Evolutionary conservation across 2,888 invertebrate species (phyloP).

Genomic region (Lagria hirta): DNA sequence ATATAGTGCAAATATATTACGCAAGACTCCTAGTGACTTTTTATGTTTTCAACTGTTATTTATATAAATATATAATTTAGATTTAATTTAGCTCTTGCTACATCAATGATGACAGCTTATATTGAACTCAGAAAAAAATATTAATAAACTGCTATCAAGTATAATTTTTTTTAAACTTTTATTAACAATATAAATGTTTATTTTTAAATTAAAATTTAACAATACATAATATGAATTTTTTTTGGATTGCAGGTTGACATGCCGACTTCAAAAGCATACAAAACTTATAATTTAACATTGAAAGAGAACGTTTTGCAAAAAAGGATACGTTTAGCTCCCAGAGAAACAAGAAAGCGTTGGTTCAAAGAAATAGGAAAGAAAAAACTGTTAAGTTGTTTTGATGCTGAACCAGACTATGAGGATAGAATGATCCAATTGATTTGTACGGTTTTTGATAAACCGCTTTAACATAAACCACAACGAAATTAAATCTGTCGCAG

Average conservation of each 20-base stretch:
- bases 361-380: slow-evolving; percentile 34
- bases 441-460: slow-evolving; percentile 12
- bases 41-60: too few relatives aligned
- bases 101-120: too few relatives aligned
- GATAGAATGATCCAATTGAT: slow-evolving; percentile 11
- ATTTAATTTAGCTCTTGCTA: too few relatives aligned
- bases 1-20: too few relatives aligned
- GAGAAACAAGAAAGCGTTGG: slow-evolving; percentile 38
- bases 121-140: too few relatives aligned
- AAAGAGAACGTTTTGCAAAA: slow-evolving; percentile 41
- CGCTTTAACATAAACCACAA: slow-evolving; percentile 6
- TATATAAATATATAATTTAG: too few relatives aligned
- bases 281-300: slow-evolving; percentile 41
- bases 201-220: too few relatives aligned
- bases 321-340: slow-evolving; percentile 35
- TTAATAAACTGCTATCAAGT: too few relatives aligned
- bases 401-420: slow-evolving; percentile 12
- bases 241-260: slow-evolving; percentile 11
- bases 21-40: too few relatives aligned
- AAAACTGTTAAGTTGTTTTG: slow-evolving; percentile 39
- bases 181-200: too few relatives aligned
- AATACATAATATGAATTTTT: too few relatives aligned
- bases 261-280: slow-evolving; percentile 37
- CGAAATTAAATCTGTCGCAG: slow-evolving; percentile 1
- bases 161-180: too few relatives aligned